phyloP scores from a whole-genome alignment of 2,888 invertebrate genomes.

The Limnephilus auricula region DNA sequence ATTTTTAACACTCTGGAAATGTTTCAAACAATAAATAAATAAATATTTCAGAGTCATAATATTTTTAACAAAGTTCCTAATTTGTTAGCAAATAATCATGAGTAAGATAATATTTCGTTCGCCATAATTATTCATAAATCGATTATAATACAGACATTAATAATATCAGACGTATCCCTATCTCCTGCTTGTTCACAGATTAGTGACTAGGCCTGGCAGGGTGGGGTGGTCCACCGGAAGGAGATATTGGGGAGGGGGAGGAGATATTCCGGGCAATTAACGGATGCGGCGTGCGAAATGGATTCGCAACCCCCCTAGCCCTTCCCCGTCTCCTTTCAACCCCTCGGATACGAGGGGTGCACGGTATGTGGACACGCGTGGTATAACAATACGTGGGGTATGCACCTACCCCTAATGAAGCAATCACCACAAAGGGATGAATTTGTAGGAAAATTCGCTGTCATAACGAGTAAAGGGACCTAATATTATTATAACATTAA shows the following conservation, averaged over 20 bases:
- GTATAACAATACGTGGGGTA: not conserved
- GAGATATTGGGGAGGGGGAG: not conserved
- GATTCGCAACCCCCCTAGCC: not conserved
- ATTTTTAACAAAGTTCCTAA: no score
- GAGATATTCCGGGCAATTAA: not conserved
- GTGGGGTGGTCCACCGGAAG: not conserved
- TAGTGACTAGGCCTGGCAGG: not conserved
- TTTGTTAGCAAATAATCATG: no score
- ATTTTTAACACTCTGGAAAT: no score
- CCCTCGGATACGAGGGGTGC: not conserved
- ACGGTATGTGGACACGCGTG: not conserved
- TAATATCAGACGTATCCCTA: not conserved
- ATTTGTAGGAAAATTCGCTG: not conserved
- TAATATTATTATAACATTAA: not conserved
- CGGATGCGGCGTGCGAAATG: constrained; percentile 2
- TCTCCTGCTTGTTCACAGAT: not conserved
- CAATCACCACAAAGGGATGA: constrained; percentile 2
- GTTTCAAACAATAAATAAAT: no score
- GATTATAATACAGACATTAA: no score
- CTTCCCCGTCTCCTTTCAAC: not conserved
- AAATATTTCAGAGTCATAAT: no score
- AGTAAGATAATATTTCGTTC: no score
- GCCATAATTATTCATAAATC: no score
- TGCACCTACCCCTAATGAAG: not conserved
- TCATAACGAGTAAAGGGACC: not conserved